Evolutionary conservation across 2,888 invertebrate genomes (phyloP), one percentile per base, ranked within the genome.

Genomic region (Strigamia transsilvanica): DNA sequence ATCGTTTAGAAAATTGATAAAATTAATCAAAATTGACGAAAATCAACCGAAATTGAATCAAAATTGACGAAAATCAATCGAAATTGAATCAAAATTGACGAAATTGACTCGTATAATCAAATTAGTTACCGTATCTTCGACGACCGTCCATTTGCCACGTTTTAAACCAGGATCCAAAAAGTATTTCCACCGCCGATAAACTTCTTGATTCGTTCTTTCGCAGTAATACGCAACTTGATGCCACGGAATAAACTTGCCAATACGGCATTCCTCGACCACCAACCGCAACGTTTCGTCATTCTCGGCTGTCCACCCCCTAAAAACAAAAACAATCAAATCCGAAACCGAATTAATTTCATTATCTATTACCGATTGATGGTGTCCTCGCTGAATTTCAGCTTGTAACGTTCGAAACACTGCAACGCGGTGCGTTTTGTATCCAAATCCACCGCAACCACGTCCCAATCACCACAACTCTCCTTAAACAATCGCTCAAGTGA

Each of bases 381-480:
- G 7, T 46, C 46, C n/a, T 66, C 12, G 23, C 23, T 66, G 61
- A 66, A 66, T 66, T 23, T 66, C 9, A 18, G 18, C 23, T 66
- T 66, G 23, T 51, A 51, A 51, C 51, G 51, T 18, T 51, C 51
- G 12, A 51, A 51, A 51, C 51, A 51, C 6, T 51, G 61, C 61
- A 66, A 66, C 0, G 61, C 61, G 7, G 61, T 66, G 5, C 61
- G 61, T n/a, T 21, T 18, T 18, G 61, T 66, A 7, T 23, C 12
- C 61, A 66, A 66, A 10, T 23, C 7, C 18, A 2, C 1, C 1
- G 61, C 7, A 6, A 23, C 18, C 1, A 9, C 5, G 18, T 66
- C 61, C 61, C 61, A 66, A 66, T 66, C 23, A 2, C 23, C 18
- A 10, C 21, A 18, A 21, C 10, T 21, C 12, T 23, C 1, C 2